Evolutionary conservation across 2,888 invertebrate species (phyloP).

Genomic region (Melinaea marsaeus): DNA sequence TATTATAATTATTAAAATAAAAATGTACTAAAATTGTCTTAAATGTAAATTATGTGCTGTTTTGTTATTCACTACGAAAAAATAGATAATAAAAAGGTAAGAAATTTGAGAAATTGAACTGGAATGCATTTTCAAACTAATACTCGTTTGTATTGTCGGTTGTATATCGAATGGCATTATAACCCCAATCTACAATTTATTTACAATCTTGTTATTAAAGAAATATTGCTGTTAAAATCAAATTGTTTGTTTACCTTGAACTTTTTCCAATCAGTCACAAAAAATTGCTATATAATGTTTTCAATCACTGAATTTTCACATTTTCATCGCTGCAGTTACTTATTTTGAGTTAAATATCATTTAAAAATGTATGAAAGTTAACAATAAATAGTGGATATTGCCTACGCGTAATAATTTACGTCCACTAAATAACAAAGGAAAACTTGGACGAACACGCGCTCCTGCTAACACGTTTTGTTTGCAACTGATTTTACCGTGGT

Average conservation of each 20-base stretch:
- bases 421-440: not conserved
- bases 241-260: conserved; percentile 26
- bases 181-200: no score
- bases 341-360: not conserved
- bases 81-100: no score
- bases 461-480: conserved; percentile 11
- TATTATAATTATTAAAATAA: no score
- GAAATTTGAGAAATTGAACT: no score
- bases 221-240: not conserved
- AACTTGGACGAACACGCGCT: conserved; percentile 9
- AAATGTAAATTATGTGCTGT: no score
- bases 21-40: no score
- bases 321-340: not conserved
- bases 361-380: not conserved
- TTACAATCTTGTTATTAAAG: not conserved
- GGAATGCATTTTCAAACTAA: no score
- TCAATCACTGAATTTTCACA: conserved; percentile 14
- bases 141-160: no score
- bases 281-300: conserved; percentile 10
- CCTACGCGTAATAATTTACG: conserved; percentile 5
- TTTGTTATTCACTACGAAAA: no score
- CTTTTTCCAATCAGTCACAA: conserved; percentile 19
- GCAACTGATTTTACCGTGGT: conserved; percentile 16
- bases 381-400: not conserved
- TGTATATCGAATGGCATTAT: no score